Conservation (phyloP, 2,113 vertebrate genomes). For the Macquaria australasica region DNA sequence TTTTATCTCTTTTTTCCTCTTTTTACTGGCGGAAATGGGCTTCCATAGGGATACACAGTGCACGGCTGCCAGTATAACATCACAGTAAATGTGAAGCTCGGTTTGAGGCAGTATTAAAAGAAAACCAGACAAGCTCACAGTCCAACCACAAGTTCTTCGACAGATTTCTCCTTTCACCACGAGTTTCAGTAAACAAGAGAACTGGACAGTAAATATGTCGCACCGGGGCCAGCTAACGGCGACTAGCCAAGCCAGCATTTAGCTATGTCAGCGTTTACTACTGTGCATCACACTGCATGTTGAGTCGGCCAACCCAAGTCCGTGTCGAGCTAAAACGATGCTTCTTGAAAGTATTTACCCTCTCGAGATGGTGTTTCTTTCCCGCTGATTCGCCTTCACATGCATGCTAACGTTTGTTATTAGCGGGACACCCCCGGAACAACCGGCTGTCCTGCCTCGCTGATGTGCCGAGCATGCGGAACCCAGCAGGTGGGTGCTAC, state of each 20-base stretch:
- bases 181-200: background rate
- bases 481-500: background rate
- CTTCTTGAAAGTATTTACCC: background rate
- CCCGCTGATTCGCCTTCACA: slow-evolving; percentile 6
- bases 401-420: slow-evolving; percentile 67
- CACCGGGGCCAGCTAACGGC: background rate
- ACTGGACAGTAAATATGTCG: background rate
- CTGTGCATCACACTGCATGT: background rate
- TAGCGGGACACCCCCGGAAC: slow-evolving; percentile 16
- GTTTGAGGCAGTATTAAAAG: background rate
- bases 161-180: background rate
- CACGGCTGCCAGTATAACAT: background rate
- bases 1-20: no score
- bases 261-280: background rate
- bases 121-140: background rate
- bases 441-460: background rate
- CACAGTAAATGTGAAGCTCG: no score
- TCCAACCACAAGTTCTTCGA: background rate
- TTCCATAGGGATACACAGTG: no score
- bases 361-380: background rate
- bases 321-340: background rate
- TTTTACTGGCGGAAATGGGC: no score
- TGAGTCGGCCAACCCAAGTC: background rate
- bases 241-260: slow-evolving; percentile 8
- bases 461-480: background rate